Percentiles rank a stretch among this genome's conserved stretches.
Evolutionary conservation across 2,888 invertebrate species (phyloP).

Genomic region (Drosophila kanekoi): DNA sequence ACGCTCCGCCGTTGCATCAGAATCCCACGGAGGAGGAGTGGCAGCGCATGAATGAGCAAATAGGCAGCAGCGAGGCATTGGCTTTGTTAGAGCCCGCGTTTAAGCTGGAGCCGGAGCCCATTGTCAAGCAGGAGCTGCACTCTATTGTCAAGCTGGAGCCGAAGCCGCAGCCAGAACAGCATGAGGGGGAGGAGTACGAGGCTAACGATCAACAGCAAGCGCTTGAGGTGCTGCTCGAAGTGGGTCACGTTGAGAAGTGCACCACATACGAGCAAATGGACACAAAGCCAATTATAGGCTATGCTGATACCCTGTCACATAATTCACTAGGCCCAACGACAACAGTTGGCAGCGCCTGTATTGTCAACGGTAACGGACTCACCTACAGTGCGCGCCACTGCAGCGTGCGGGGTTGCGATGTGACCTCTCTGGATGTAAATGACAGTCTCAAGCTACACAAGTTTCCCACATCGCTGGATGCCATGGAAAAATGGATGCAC

Average conservation of each 20-base stretch:
- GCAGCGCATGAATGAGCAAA: constrained; percentile 47
- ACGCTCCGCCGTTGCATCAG: constrained; percentile 16
- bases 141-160: constrained; percentile 51
- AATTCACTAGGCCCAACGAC: not conserved
- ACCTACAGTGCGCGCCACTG: constrained; percentile 61
- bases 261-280: constrained; percentile 63
- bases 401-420: constrained; percentile 63
- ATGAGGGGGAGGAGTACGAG: constrained; percentile 4
- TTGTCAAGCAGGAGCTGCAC: constrained; percentile 27
- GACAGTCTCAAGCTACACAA: constrained; percentile 64
- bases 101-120: constrained; percentile 32
- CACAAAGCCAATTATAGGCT: constrained; percentile 20
- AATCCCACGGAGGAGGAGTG: constrained; percentile 59
- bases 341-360: not conserved
- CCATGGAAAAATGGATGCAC: constrained; percentile 73
- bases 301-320: constrained; percentile 14
- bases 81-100: constrained; percentile 33
- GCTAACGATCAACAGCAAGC: constrained; percentile 39
- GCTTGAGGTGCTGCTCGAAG: constrained; percentile 65
- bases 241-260: constrained; percentile 71
- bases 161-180: not conserved
- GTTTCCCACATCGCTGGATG: constrained; percentile 60
- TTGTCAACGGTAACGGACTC: constrained; percentile 8
- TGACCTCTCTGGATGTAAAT: constrained; percentile 49
- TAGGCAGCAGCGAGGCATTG: not conserved